phyloP scores from a whole-genome alignment of 1,140 invertebrate species.

The Drosophila insularis region DNA sequence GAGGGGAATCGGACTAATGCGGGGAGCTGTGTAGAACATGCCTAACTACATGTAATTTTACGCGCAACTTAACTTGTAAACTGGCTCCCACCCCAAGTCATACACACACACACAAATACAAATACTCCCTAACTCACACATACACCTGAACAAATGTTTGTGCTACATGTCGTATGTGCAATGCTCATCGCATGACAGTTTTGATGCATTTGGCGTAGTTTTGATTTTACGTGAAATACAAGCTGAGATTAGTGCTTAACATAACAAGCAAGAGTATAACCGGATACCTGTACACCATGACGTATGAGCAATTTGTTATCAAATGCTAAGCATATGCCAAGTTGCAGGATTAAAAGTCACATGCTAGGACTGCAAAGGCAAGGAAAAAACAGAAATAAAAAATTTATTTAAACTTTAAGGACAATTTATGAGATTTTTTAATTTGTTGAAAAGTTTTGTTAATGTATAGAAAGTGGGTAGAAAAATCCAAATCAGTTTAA shows the following conservation, averaged over 20 bases:
- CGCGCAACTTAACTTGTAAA: slow-evolving; percentile 79
- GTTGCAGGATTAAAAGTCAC: slow-evolving; percentile 50
- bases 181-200: slow-evolving; percentile 44
- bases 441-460: no score
- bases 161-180: slow-evolving; percentile 70
- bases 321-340: slow-evolving; percentile 57
- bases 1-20: slow-evolving; percentile 1
- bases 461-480: no score
- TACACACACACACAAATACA: background rate
- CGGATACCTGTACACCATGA: slow-evolving; percentile 20
- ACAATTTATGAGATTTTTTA: background rate
- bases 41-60: slow-evolving; percentile 77
- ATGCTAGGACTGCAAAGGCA: slow-evolving; percentile 37
- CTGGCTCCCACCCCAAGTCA: slow-evolving; percentile 22
- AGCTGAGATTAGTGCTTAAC: slow-evolving; percentile 58
- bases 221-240: slow-evolving; percentile 67
- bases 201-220: slow-evolving; percentile 54
- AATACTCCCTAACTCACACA: background rate
- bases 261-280: slow-evolving; percentile 32
- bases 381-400: background rate
- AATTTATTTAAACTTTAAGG: background rate
- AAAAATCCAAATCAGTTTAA: no score
- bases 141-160: slow-evolving; percentile 63
- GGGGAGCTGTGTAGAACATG: slow-evolving; percentile 57
- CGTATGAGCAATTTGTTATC: slow-evolving; percentile 45